phyloP scores from a whole-genome alignment of 2,888 invertebrate species.

The Drosophila birchii region DNA sequence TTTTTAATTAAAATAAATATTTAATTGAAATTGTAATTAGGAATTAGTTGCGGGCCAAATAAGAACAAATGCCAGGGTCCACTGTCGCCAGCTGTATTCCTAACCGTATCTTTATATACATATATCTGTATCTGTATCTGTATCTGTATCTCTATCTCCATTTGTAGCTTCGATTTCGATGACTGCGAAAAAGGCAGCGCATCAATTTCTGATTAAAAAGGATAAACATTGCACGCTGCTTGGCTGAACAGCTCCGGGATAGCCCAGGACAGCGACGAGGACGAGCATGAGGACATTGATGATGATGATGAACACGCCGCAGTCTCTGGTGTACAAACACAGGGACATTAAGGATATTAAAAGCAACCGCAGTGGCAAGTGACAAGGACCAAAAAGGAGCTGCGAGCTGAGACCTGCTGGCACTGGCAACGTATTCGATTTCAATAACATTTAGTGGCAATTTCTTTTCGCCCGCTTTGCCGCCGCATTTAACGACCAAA shows the following conservation, averaged over 20 bases:
- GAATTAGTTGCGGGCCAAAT: constrained; percentile 71
- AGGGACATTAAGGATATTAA: constrained; percentile 46
- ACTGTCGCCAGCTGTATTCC: not conserved
- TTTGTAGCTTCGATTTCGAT: constrained; percentile 7
- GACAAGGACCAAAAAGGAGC: constrained; percentile 28
- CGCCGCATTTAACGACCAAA: constrained; percentile 67
- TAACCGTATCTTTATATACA: not conserved
- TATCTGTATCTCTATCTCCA: not conserved
- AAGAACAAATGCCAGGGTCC: constrained; percentile 42
- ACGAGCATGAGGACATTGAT: not conserved
- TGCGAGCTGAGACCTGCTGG: not conserved
- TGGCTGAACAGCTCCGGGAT: constrained; percentile 19
- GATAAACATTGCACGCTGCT: constrained; percentile 45
- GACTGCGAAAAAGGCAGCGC: constrained; percentile 33
- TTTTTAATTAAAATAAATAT: constrained; percentile 81
- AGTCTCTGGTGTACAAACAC: constrained; percentile 24
- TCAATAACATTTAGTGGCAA: constrained; percentile 78
- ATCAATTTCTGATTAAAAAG: constrained; percentile 66
- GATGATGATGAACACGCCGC: constrained; percentile 17
- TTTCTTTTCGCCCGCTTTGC: constrained; percentile 55
- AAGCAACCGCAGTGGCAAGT: constrained; percentile 40
- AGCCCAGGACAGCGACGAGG: constrained; percentile 5
- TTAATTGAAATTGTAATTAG: constrained; percentile 75
- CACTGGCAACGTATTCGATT: constrained; percentile 60
- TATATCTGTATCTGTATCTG: not conserved